A percentile compares a stretch with the other conserved stretches of the same genome.
These are phyloP conservation scores for Sicus ferrugineus DNA, from an alignment of 2,888 invertebrate genomes.

Conservation along the genomic window DNA sequence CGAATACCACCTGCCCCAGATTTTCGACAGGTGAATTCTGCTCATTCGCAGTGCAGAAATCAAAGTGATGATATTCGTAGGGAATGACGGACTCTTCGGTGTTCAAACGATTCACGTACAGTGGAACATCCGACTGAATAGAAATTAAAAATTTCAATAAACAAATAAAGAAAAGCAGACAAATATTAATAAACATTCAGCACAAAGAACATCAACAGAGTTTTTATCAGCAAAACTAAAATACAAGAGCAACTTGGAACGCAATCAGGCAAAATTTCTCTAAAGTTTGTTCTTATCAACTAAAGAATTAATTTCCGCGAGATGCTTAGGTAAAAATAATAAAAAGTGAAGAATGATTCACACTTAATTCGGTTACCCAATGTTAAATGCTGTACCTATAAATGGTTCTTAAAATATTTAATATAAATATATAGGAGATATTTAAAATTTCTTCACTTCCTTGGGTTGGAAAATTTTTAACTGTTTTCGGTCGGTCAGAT, in stretches of 20 bases:
- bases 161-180: background rate
- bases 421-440: too few species aligned
- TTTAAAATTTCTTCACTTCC: too few species aligned
- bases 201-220: background rate
- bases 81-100: constrained; percentile 98
- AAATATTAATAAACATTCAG: background rate
- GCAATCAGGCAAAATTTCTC: background rate
- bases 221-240: too few species aligned
- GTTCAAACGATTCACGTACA: constrained; percentile 96
- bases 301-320: too few species aligned
- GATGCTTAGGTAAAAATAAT: too few species aligned
- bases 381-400: too few species aligned
- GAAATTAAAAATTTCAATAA: constrained; percentile 35
- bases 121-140: constrained; percentile 85
- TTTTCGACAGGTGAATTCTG: constrained; percentile 93
- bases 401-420: too few species aligned
- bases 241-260: background rate
- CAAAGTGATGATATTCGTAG: constrained; percentile 97
- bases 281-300: too few species aligned
- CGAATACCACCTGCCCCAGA: constrained; percentile 98
- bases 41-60: constrained; percentile 85
- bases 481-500: background rate
- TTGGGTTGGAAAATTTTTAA: background rate
- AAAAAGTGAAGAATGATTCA: too few species aligned
- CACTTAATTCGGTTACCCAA: too few species aligned